Percentiles rank a stretch among this genome's conserved stretches.
phyloP scores from a whole-genome alignment of 2,113 vertebrate genomes.

The Balaenoptera acutorostrata region DNA sequence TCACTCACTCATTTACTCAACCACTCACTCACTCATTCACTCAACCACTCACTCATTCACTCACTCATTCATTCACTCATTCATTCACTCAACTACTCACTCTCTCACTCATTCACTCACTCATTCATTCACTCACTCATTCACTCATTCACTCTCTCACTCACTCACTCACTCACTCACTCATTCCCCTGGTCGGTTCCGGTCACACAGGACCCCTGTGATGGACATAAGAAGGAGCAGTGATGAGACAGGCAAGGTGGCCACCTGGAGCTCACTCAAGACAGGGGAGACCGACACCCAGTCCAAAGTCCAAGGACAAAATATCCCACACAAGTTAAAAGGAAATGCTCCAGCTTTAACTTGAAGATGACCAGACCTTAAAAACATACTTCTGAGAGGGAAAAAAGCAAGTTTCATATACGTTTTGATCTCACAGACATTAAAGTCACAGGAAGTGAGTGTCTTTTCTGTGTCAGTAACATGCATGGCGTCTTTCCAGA shows the following conservation, averaged over 20 bases:
- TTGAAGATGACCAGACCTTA: background rate
- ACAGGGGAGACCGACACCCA: background rate
- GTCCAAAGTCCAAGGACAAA: fast-evolving
- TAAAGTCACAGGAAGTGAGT: too few relatives aligned
- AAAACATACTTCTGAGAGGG: background rate
- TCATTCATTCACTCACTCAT: background rate
- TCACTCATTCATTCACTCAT: background rate
- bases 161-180: background rate
- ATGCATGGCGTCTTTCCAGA: background rate
- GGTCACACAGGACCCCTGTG: background rate
- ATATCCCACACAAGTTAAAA: fast-evolving
- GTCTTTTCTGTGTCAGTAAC: too few relatives aligned
- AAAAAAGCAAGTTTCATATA: background rate
- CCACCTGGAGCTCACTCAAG: background rate
- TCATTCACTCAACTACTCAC: background rate
- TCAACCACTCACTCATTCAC: background rate
- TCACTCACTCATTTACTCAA: background rate
- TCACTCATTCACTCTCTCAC: background rate
- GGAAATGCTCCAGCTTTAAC: background rate
- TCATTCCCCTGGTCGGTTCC: background rate
- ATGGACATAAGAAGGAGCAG: background rate
- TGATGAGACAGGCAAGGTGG: background rate
- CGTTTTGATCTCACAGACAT: background rate
- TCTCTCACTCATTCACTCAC: background rate
- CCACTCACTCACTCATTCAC: fast-evolving